Base-by-base conservation (phyloP, 2,113 vertebrate species). In the Poeciliopsis prolifica region DNA sequence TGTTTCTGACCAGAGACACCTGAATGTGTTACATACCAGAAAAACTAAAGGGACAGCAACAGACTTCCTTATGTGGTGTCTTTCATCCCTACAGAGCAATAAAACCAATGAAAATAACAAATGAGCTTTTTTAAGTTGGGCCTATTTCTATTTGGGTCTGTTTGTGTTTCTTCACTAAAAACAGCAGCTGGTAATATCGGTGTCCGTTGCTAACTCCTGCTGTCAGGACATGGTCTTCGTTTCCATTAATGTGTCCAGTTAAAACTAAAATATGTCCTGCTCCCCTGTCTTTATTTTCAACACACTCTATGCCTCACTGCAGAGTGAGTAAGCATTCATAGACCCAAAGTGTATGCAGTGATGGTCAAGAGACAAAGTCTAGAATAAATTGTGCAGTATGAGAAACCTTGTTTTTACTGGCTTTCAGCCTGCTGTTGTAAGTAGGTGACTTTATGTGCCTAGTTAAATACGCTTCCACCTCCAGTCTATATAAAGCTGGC, bases 231-330 rank as follows among this genome's bases (percentile, higher is more conserved):
- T 37, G 68, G 71, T 61, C 69, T 61, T 75, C 62, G 84, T 92
- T 92, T 88, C 88, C 86, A 86, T 48, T 66, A 64, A 65, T 31
- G 68, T 74, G 33, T 84, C 78, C 72, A 84, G 73, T 64, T 26
- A 30, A 28, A 40, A 68, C 28, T 80, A 79, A 77, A 78, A 78
- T 75, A 64, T 64, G 28, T 72, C 40, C 76, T 65, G 4, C 28
- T 61, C 61, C 84, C 61, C 37, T 63, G 71, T 76, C 61, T 86
- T 40, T 29, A 64, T 26, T 77, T 83, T 65, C 74, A 89, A 91
- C 91, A 93, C 84, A 92, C 74, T 87, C 65, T 87, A 93, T 89
- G 89, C 87, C 84, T 91, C 84, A 28, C 81, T 92, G 91, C 74
- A 78, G 76, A 86, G 35, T 74, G 87, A 92, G 85, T 93, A 88